phyloP scores from a whole-genome alignment of 2,888 invertebrate species.

The Hypolimnas misippus region DNA sequence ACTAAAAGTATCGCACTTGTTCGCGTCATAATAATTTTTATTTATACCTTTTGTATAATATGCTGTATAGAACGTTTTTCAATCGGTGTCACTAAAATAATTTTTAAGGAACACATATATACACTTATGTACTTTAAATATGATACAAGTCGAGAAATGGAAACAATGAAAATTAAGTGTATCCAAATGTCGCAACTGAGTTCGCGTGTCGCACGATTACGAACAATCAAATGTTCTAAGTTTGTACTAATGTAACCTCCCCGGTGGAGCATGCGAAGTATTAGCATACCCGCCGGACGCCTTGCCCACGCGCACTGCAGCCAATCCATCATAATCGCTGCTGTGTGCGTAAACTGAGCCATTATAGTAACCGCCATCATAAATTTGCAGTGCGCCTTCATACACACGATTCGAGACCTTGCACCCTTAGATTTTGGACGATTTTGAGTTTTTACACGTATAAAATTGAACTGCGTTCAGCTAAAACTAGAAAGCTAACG shows the following conservation, averaged over 20 bases:
- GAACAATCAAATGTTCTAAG: slow-evolving; percentile 68
- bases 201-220: slow-evolving; percentile 58
- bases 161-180: slow-evolving; percentile 8
- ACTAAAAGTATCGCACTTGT: too few species aligned
- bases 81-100: neutral
- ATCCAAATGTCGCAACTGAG: slow-evolving; percentile 37
- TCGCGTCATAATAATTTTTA: too few species aligned
- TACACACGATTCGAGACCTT: slow-evolving; percentile 38
- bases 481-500: slow-evolving; percentile 37
- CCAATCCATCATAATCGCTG: slow-evolving; percentile 72
- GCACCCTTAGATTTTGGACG: slow-evolving; percentile 32
- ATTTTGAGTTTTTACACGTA: slow-evolving; percentile 4
- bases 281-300: slow-evolving; percentile 79
- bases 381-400: slow-evolving; percentile 24
- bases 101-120: neutral
- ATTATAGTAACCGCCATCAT: slow-evolving; percentile 53
- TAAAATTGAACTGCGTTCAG: slow-evolving; percentile 7
- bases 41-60: too few species aligned
- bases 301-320: slow-evolving; percentile 69
- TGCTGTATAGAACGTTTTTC: too few species aligned
- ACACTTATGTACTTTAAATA: neutral
- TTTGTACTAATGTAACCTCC: slow-evolving; percentile 63
- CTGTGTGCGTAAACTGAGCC: slow-evolving; percentile 54
- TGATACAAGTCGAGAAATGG: neutral
- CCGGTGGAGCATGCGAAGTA: slow-evolving; percentile 59